phyloP scores from a whole-genome alignment of 1,140 invertebrate species.

The Goniozus legneri region DNA sequence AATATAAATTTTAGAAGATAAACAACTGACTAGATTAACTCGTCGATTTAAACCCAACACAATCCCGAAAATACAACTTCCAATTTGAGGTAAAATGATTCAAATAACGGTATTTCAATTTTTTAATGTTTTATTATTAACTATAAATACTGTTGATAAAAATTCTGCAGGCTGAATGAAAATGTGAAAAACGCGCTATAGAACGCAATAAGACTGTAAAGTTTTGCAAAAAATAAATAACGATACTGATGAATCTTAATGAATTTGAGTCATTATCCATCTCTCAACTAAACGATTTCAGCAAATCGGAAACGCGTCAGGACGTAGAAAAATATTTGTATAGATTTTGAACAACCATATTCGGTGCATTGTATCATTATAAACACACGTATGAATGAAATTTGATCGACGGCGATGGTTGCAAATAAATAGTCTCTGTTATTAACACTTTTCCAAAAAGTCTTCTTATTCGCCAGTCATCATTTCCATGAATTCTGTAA shows the following conservation, averaged over 20 bases:
- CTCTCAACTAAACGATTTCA: too few relatives aligned
- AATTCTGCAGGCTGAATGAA: constrained; percentile 29
- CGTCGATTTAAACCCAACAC: neutral
- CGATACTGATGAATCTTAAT: too few relatives aligned
- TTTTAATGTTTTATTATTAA: constrained; percentile 45
- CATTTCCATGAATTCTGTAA: constrained; percentile 95
- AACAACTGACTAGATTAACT: neutral
- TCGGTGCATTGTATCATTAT: constrained; percentile 11
- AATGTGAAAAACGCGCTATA: too few relatives aligned
- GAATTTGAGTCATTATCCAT: too few relatives aligned
- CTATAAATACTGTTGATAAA: constrained; percentile 49
- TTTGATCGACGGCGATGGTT: constrained; percentile 14
- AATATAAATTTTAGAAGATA: constrained; percentile 30
- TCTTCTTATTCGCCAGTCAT: constrained; percentile 83
- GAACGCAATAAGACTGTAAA: too few relatives aligned
- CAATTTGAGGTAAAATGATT: neutral
- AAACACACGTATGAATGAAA: constrained; percentile 17
- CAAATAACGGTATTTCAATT: constrained; percentile 24
- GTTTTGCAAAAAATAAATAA: too few relatives aligned
- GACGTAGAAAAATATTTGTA: constrained; percentile 13
- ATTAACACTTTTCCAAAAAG: constrained; percentile 1
- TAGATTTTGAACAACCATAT: constrained; percentile 12
- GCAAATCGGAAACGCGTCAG: constrained; percentile 16
- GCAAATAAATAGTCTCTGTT: constrained; percentile 18
- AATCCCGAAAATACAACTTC: neutral